Evolutionary conservation across 2,797 vertebrate genomes (phyloP).

Genomic region (Babyrousa celebensis): DNA sequence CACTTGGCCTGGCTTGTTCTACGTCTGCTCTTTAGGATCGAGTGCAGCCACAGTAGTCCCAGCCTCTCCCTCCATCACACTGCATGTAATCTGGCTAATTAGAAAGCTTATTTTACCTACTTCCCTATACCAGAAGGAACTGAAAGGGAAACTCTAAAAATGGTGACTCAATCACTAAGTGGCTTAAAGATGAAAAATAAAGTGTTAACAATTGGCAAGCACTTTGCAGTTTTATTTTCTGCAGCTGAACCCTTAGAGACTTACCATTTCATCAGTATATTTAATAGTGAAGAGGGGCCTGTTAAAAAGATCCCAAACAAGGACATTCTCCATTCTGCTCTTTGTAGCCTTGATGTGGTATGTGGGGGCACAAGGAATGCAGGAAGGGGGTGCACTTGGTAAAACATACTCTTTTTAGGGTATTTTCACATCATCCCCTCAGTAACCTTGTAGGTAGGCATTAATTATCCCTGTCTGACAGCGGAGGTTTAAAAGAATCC

Average conservation of each 20-base stretch:
- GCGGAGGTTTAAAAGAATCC: slow-evolving; percentile 63
- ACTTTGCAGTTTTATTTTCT: slow-evolving; percentile 68
- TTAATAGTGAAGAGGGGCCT: slow-evolving; percentile 6
- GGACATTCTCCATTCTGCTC: not conserved
- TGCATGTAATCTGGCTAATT: slow-evolving; percentile 52
- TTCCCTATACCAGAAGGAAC: slow-evolving; percentile 52
- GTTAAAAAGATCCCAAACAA: not conserved
- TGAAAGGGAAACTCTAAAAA: not conserved
- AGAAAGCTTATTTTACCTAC: slow-evolving; percentile 46
- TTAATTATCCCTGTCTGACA: slow-evolving; percentile 51
- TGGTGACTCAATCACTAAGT: slow-evolving; percentile 67
- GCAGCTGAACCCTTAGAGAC: slow-evolving; percentile 49
- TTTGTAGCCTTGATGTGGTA: slow-evolving; percentile 59
- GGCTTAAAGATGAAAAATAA: slow-evolving; percentile 73
- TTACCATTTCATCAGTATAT: slow-evolving; percentile 24
- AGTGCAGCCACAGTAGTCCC: not conserved
- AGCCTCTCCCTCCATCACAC: not conserved
- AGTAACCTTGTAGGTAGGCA: slow-evolving; percentile 6
- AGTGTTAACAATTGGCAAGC: slow-evolving; percentile 38
- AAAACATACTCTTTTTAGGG: slow-evolving; percentile 55
- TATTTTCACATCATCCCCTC: slow-evolving; percentile 20
- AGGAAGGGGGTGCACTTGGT: slow-evolving; percentile 32
- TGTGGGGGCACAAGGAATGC: not conserved
- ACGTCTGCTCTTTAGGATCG: not conserved
- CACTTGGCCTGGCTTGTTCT: not conserved